Conservation (phyloP, 2,888 invertebrate genomes). For the Gymnosoma rotundatum region DNA sequence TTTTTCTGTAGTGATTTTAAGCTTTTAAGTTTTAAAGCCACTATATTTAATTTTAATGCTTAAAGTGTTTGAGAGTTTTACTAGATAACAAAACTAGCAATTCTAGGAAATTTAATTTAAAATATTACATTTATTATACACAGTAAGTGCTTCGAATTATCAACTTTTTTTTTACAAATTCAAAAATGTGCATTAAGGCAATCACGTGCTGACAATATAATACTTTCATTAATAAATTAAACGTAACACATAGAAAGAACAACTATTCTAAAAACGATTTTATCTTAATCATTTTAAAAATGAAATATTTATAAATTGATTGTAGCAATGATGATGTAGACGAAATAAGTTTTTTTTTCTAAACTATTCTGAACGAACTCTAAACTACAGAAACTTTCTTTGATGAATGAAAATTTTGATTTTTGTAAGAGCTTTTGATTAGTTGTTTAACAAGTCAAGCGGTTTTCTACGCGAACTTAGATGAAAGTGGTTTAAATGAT, state of each 20-base stretch:
- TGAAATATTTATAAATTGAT: not conserved
- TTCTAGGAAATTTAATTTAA: conserved; percentile 2
- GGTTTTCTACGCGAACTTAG: not conserved
- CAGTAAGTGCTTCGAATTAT: conserved; percentile 20
- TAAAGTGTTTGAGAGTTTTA: not conserved
- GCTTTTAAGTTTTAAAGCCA: conserved; percentile 4
- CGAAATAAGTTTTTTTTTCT: conserved; percentile 22
- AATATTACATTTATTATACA: conserved; percentile 18
- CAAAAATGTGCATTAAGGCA: conserved; percentile 50
- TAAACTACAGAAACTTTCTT: conserved; percentile 44
- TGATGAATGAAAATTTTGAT: not conserved
- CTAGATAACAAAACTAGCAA: conserved; percentile 26
- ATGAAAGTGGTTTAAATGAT: conserved; percentile 10
- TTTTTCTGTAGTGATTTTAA: conserved; percentile 19
- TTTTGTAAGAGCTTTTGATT: not conserved
- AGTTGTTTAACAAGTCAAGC: conserved; percentile 7
- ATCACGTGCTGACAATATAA: conserved; percentile 54
- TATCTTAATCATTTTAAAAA: not conserved
- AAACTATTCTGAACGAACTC: conserved; percentile 41
- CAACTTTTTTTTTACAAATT: not conserved
- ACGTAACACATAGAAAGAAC: conserved; percentile 13
- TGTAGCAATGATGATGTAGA: conserved; percentile 16
- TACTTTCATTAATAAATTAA: conserved; percentile 15
- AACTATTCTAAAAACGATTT: conserved; percentile 44
- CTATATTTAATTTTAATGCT: not conserved